Percentiles rank a stretch among this genome's conserved stretches.
These are phyloP conservation scores for Passer domesticus DNA, from an alignment of 2,113 vertebrate genomes.

Conservation along the genomic window DNA sequence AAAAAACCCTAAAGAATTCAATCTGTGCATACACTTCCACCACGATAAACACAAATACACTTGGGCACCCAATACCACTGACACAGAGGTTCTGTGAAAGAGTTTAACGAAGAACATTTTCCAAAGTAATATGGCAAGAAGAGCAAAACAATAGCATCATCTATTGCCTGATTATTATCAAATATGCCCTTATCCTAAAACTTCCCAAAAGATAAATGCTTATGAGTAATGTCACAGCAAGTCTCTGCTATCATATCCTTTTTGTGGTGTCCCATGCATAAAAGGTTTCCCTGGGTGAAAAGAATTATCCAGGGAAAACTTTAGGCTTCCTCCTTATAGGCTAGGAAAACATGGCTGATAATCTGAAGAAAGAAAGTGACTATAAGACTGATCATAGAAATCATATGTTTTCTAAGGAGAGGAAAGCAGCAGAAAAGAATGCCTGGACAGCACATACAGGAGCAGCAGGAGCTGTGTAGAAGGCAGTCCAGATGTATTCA, in stretches of 20 bases:
- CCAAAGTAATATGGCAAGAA: neutral
- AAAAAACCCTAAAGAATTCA: neutral
- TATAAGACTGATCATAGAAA: neutral
- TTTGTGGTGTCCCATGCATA: neutral
- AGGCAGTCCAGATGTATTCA: neutral
- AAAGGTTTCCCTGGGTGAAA: neutral
- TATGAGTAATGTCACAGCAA: neutral
- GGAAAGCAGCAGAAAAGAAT: neutral
- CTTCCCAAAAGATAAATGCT: neutral
- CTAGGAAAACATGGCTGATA: neutral
- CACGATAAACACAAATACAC: slow-evolving; percentile 13
- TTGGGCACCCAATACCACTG: neutral
- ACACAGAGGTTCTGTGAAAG: neutral
- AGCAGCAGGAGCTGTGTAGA: neutral
- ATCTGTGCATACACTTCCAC: neutral
- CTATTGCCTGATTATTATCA: neutral
- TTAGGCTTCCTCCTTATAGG: neutral
- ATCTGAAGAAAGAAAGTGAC: neutral
- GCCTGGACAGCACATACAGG: neutral
- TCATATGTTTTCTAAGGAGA: neutral
- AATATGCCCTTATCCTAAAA: neutral
- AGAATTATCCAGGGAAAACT: neutral
- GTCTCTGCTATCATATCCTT: neutral
- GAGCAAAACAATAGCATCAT: neutral
- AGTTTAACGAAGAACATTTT: neutral